Evolutionary conservation across 2,888 invertebrate genomes (phyloP).

Genomic region (Macrophya alboannulata): DNA sequence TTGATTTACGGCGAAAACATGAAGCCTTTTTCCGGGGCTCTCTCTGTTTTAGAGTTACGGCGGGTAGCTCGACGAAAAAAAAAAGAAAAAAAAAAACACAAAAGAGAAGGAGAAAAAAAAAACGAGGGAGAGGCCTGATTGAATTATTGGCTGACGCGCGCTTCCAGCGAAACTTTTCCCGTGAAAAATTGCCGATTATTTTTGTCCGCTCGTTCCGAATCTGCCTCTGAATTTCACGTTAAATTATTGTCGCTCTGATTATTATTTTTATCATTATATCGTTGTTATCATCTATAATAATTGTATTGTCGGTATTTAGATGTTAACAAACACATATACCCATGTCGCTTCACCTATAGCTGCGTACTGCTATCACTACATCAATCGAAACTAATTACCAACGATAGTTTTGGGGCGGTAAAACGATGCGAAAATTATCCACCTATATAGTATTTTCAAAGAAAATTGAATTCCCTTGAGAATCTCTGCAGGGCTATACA

Average conservation of each 20-base stretch:
- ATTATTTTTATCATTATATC: constrained; percentile 29
- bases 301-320: not conserved
- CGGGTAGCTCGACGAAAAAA: constrained; percentile 57
- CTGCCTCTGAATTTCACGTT: constrained; percentile 27
- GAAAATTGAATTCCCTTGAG: constrained; percentile 34
- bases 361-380: not conserved
- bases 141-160: constrained; percentile 66
- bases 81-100: constrained; percentile 53
- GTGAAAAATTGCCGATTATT: constrained; percentile 63
- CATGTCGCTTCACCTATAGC: not conserved
- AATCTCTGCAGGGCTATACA: constrained; percentile 24
- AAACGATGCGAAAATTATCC: not conserved
- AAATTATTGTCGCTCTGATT: constrained; percentile 33
- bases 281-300: not conserved
- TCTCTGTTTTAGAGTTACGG: constrained; percentile 62
- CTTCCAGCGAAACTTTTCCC: constrained; percentile 63
- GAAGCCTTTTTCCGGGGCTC: constrained; percentile 61
- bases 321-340: not conserved
- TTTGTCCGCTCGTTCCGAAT: constrained; percentile 52
- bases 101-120: constrained; percentile 7
- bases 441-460: not conserved
- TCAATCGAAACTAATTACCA: not conserved
- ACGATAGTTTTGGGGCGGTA: not conserved
- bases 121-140: constrained; percentile 62
- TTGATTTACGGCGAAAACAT: constrained; percentile 65